phyloP scores from a whole-genome alignment of 2,113 vertebrate species.

The Macquaria australasica region DNA sequence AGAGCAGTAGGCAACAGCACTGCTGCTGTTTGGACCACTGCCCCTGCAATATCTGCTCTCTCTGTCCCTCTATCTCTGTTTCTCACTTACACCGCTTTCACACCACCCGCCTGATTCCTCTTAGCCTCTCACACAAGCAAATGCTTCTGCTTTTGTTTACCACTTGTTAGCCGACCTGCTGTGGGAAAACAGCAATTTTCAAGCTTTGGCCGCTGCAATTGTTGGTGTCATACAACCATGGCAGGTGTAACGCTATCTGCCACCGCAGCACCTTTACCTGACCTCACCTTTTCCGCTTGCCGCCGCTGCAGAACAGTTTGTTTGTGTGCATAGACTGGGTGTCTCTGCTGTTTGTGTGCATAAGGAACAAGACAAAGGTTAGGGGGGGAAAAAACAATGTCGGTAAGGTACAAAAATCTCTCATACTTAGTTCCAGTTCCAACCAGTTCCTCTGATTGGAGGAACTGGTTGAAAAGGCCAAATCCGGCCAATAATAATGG shows the following conservation, averaged over 20 bases:
- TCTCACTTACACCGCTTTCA: constrained; percentile 37
- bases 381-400: not conserved
- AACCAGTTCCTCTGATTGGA: too few relatives aligned
- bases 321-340: not conserved
- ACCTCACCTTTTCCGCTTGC: constrained; percentile 7
- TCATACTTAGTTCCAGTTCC: not conserved
- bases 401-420: not conserved
- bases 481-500: constrained; percentile 6
- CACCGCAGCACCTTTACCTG: constrained; percentile 2
- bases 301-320: not conserved
- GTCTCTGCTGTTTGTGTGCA: too few relatives aligned
- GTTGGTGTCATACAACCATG: not conserved
- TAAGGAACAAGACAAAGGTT: constrained; percentile 6
- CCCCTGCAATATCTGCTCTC: constrained; percentile 42
- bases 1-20: constrained; percentile 47
- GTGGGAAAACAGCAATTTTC: constrained; percentile 11
- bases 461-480: constrained; percentile 26
- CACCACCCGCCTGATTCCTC: constrained; percentile 35
- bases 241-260: not conserved
- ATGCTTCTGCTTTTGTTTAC: constrained; percentile 27
- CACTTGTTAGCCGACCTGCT: constrained; percentile 21
- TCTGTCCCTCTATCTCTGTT: constrained; percentile 22
- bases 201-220: constrained; percentile 1
- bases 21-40: constrained; percentile 53
- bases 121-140: constrained; percentile 15